Evolutionary conservation across 1,140 invertebrate species (phyloP).

Genomic region (Macrobrachium rosenbergii): DNA sequence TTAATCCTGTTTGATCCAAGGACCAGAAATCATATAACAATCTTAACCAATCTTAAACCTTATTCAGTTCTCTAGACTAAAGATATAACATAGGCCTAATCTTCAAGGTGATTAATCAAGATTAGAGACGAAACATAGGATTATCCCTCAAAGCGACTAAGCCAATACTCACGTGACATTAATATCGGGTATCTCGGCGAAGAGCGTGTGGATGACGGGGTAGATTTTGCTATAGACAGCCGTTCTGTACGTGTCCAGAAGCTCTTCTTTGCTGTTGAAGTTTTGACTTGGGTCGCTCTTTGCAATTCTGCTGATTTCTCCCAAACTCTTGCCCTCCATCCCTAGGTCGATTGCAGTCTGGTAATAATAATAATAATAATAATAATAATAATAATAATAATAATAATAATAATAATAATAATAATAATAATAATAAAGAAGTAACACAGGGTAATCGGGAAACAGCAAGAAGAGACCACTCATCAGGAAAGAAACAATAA

Average conservation of each 20-base stretch:
- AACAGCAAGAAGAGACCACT: too few species aligned
- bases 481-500: too few species aligned
- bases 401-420: too few species aligned
- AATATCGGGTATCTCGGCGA: constrained; percentile 59
- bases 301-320: constrained; percentile 63
- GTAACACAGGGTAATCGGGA: too few species aligned
- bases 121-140: background rate
- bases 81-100: too few species aligned
- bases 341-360: constrained; percentile 66
- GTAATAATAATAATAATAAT: background rate
- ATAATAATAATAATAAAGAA: too few species aligned
- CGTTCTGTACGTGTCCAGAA: constrained; percentile 68
- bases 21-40: too few species aligned
- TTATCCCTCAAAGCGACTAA: background rate
- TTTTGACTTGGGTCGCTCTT: constrained; percentile 53
- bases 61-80: too few species aligned
- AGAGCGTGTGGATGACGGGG: constrained; percentile 66
- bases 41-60: too few species aligned
- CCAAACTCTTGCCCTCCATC: constrained; percentile 57
- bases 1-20: too few species aligned
- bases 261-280: constrained; percentile 66
- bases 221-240: constrained; percentile 68
- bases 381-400: too few species aligned
- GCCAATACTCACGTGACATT: constrained; percentile 56
- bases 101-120: background rate